These are phyloP conservation scores for Odobenus rosmarus DNA, from an alignment of 2,113 vertebrate genomes.

Conservation along the genomic window DNA sequence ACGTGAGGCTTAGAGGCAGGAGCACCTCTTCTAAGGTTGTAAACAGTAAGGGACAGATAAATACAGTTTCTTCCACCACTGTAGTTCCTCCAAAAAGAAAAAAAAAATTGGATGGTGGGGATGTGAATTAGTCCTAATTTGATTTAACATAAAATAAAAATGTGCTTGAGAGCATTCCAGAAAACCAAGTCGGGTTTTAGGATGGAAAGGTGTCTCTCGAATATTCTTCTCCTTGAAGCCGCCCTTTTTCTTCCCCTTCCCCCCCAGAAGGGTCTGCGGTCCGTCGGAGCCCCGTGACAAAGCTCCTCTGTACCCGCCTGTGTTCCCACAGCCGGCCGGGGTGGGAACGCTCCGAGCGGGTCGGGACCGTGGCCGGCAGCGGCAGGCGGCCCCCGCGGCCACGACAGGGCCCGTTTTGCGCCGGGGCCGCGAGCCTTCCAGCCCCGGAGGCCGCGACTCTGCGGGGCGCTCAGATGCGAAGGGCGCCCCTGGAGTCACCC, in stretches of 20 bases:
- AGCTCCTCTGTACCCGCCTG: slow-evolving; percentile 62
- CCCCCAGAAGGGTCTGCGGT: slow-evolving; percentile 42
- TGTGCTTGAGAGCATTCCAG: background rate
- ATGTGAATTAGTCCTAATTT: slow-evolving; percentile 21
- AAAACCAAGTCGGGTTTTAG: slow-evolving; percentile 56
- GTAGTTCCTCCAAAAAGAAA: background rate
- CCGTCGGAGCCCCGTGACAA: background rate
- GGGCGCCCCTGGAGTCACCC: background rate
- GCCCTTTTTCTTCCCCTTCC: slow-evolving; percentile 68
- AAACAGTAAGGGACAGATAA: background rate
- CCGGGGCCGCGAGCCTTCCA: background rate
- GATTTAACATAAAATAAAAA: background rate
- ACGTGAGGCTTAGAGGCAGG: background rate
- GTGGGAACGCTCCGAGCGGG: slow-evolving; percentile 58
- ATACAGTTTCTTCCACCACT: background rate
- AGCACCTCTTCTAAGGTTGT: background rate
- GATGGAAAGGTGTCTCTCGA: slow-evolving; percentile 28
- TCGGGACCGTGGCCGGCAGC: background rate
- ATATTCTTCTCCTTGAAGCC: slow-evolving; percentile 60
- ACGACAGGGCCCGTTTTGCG: background rate
- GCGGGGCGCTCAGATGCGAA: background rate
- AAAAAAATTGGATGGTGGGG: background rate
- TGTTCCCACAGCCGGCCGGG: slow-evolving; percentile 66
- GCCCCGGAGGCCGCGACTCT: background rate
- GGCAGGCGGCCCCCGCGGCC: background rate